These are phyloP conservation scores for Napeogenes inachia DNA, from an alignment of 2,888 invertebrate species.

Conservation along the genomic window DNA sequence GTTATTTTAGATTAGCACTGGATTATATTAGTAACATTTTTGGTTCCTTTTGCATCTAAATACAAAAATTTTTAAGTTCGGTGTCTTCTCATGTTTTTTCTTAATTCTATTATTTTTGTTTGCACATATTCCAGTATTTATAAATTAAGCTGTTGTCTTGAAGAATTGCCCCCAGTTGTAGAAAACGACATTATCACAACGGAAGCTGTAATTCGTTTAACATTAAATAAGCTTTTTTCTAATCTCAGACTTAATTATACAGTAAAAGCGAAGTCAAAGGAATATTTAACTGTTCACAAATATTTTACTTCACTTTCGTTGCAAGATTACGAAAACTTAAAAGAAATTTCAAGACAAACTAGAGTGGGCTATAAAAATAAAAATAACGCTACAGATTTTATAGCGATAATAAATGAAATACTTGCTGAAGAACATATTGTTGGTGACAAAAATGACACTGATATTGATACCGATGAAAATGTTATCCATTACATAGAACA, in stretches of 20 bases:
- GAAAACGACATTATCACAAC: slow-evolving; percentile 38
- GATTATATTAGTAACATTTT: no score
- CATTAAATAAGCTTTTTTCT: slow-evolving; percentile 46
- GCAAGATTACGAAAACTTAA: slow-evolving; percentile 43
- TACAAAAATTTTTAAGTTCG: neutral
- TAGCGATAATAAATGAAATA: slow-evolving; percentile 46
- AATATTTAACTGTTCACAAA: slow-evolving; percentile 47
- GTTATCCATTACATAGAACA: slow-evolving; percentile 35
- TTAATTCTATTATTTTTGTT: slow-evolving; percentile 3
- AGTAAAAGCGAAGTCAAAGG: slow-evolving; percentile 37
- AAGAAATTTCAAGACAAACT: slow-evolving; percentile 42
- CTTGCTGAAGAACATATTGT: slow-evolving; percentile 41
- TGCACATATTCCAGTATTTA: slow-evolving; percentile 9
- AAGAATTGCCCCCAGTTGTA: slow-evolving; percentile 37
- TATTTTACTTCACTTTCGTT: slow-evolving; percentile 47
- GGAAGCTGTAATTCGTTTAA: slow-evolving; percentile 40
- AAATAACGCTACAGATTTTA: slow-evolving; percentile 42
- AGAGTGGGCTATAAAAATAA: slow-evolving; percentile 38
- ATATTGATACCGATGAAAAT: slow-evolving; percentile 27
- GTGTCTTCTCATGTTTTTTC: slow-evolving; percentile 9
- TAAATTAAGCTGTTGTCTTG: slow-evolving; percentile 23
- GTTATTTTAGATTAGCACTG: no score
- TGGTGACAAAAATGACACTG: slow-evolving; percentile 27
- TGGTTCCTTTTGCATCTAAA: no score
- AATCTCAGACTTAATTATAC: slow-evolving; percentile 39